Base-by-base conservation (phyloP, 2,888 invertebrate species). In the Agrochola lychnidis region DNA sequence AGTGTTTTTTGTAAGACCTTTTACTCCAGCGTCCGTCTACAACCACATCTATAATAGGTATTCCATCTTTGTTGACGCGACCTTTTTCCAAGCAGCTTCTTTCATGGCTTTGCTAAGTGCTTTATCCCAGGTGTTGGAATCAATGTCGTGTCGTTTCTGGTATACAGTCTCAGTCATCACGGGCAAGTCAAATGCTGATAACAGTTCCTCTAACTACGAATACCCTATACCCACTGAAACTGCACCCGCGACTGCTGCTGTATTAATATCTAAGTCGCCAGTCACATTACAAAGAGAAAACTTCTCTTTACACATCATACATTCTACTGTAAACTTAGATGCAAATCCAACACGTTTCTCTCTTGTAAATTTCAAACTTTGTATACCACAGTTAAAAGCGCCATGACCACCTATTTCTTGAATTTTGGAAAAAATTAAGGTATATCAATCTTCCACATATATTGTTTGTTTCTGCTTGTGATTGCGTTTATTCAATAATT, bases 121-220 rank as follows among this genome's bases (percentile, higher is more conserved):
- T 63, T 63, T 63, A 25, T 71, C 25, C 36, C 36, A 62, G 51
- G n/a, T 19, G 14, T 62, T 9, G 3, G 63, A 53, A 63, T 7
- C 63, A 14, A 22, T 63, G 9, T 63, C 22, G 40, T 69, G 68
- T 4, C 61, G 67, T 73, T 68, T 68, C 14, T 69, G 42, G n/a
- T 64, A 63, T 16, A 70, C 42, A 69, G 74, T 62, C 45, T 22
- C 56, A n/a, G 56, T 56, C 56, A 56, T 56, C n/a, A 56, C 12
- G n/a, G n/a, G n/a, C 56, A 62, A 73, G 62, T 73, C 61, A 40
- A 68, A 22, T 53, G 73, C 73, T 51, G 73, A 59, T 62, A 68
- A 53, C 7, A 73, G 9, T 73, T 73, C 67, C 14, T 73, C 51
- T 53, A 53, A 61, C 12, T 73, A 68, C 70, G 70, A 70, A 64